These are phyloP conservation scores for Dicyrtoma fusca DNA, from an alignment of 2,888 invertebrate genomes.

Conservation along the genomic window DNA sequence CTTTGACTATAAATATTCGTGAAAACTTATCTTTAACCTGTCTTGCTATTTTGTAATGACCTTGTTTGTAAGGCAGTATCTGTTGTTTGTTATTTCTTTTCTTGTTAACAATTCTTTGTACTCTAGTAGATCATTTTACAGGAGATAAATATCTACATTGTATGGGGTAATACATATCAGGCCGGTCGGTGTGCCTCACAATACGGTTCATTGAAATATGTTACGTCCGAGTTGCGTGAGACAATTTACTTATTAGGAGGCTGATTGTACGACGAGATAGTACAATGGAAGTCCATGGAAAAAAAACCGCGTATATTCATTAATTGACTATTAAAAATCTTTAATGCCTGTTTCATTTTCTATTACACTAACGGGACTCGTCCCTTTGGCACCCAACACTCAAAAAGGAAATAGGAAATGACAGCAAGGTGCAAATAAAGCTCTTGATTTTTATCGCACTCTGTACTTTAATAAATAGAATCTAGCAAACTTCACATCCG, in stretches of 20 bases:
- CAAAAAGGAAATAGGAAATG: constrained; percentile 53
- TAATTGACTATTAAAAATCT: constrained; percentile 46
- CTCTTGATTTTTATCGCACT: constrained; percentile 17
- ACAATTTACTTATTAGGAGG: constrained; percentile 18
- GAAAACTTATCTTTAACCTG: too few relatives aligned
- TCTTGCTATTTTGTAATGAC: too few relatives aligned
- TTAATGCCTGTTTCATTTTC: constrained; percentile 26
- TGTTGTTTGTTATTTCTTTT: too few relatives aligned
- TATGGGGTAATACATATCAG: too few relatives aligned
- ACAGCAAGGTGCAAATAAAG: constrained; percentile 40
- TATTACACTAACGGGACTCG: constrained; percentile 45
- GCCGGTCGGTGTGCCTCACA: too few relatives aligned
- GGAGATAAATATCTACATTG: too few relatives aligned
- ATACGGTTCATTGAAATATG: neutral
- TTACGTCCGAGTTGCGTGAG: constrained; percentile 18
- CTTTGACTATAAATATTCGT: too few relatives aligned
- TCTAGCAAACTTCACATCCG: constrained; percentile 1
- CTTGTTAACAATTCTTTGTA: neutral
- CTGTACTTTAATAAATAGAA: neutral
- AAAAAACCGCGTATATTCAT: constrained; percentile 22
- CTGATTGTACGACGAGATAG: neutral
- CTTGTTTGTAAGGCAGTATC: too few relatives aligned
- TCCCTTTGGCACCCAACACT: neutral
- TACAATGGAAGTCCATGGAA: neutral
- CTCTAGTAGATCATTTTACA: too few relatives aligned